A percentile compares a stretch with the other conserved stretches of the same genome.
phyloP scores from a whole-genome alignment of 2,113 vertebrate genomes.

The Salvator merianae region DNA sequence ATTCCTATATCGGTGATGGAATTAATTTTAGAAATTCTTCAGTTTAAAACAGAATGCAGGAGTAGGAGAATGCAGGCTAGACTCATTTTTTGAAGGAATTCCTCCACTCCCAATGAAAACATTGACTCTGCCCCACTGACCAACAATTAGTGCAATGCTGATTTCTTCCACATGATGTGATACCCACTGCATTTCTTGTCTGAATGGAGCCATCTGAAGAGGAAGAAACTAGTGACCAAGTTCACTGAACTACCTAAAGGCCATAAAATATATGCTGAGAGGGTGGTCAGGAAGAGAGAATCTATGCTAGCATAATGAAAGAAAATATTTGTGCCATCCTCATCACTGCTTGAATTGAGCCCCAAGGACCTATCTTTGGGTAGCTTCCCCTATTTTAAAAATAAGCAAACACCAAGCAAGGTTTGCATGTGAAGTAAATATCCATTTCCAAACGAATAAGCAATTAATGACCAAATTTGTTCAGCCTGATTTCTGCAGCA shows the following conservation, averaged over 20 bases:
- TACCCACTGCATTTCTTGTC: not conserved
- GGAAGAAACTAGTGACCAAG: not conserved
- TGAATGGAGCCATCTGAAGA: no score
- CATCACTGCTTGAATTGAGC: not conserved
- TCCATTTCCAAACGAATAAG: slow-evolving; percentile 21
- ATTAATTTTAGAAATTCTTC: not conserved
- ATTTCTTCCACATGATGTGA: not conserved
- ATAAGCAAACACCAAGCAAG: slow-evolving; percentile 32
- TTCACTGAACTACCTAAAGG: not conserved
- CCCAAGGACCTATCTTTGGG: not conserved
- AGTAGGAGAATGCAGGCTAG: not conserved
- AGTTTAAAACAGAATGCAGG: not conserved
- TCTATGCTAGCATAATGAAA: not conserved
- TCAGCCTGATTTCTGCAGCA: not conserved
- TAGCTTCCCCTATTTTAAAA: slow-evolving; percentile 28
- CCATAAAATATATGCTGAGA: not conserved
- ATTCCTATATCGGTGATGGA: not conserved
- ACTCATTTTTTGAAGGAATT: not conserved
- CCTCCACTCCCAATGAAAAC: not conserved
- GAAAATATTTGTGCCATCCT: not conserved
- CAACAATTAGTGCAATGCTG: not conserved
- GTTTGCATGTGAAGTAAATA: slow-evolving; percentile 44
- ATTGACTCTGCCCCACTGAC: not conserved
- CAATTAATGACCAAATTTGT: not conserved
- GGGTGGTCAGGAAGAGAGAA: not conserved